Base-by-base conservation (phyloP, 2,888 invertebrate species). In the Apodemia zela region DNA sequence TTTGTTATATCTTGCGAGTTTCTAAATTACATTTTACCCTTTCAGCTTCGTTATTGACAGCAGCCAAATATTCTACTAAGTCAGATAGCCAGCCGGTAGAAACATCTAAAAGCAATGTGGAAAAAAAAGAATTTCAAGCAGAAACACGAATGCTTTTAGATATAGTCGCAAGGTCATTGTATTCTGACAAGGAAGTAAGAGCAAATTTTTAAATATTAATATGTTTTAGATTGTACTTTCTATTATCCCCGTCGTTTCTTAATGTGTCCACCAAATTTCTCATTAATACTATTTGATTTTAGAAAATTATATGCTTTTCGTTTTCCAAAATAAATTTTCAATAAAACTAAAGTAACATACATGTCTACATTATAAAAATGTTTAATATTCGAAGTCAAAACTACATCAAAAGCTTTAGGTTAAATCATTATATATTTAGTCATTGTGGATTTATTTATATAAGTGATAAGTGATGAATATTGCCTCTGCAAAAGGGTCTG, bases 101-200 rank as follows among this genome's bases (percentile, higher is more conserved):
- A 84, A 88, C 80, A 76, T 78, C 88, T 66, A 93, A 90, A 81
- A 93, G 93, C 78, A 90, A 85, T 84, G 93, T 94, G 18, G 94
- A 94, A 74, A 96, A 95, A 78, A 96, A 96, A 87, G 98, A 98
- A 81, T 99, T 99, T 82, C 98, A 99, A 85, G 99, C 99, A 0
- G 99, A 99, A 91, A 99, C 99, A 0, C 93, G 96, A 67, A 98
- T 98, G 96, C 84, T 99, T 51, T 87, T 99, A 60, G 98, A 99
- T 82, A 99, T 99, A 84, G 99, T 99, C 0, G 99, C 99, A 0
- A 95, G 97, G 78, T 99, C 99, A 0, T 89, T 99, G 47, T 99
- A 99, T 86, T 99, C 99, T 0, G 98, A 99, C 75, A 98, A 98
- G 87, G 99, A 99, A 93, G 96, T 96, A 82, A 77, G 79, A 62